Evolutionary conservation across 30 jellyfish, hydroid and myxozoan species (phyloP).

Genomic region (Phacellophora camtschatica): DNA sequence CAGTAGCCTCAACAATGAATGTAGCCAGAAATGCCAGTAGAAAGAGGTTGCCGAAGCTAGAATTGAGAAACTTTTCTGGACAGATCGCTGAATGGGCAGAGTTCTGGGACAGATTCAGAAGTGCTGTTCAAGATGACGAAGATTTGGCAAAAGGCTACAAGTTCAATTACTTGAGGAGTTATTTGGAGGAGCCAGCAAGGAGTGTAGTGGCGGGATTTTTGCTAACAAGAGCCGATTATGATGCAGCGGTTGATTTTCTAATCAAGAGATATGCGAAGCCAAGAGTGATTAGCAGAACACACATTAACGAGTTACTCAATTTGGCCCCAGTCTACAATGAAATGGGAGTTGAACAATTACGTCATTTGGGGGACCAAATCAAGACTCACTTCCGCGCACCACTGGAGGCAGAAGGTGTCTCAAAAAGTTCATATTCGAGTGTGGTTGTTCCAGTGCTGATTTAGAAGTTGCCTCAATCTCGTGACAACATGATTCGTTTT

Average conservation of each 20-base stretch:
- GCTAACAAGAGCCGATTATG: conserved; percentile 2
- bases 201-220: conserved; percentile 14
- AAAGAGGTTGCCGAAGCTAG: conserved; percentile 26
- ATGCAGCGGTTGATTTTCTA: conserved; percentile 9
- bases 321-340: conserved; percentile 25
- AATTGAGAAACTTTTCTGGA: conserved; percentile 3
- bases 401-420: conserved; percentile 16
- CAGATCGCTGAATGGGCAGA: conserved; percentile 9
- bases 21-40: neutral
- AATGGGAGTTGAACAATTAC: neutral
- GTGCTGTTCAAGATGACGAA: neutral
- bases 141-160: neutral
- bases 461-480: conserved; percentile 5
- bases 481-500: conserved; percentile 20
- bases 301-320: conserved; percentile 6
- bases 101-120: conserved; percentile 26
- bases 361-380: conserved; percentile 6
- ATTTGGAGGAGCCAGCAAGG: conserved; percentile 26
- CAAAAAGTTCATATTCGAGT: neutral
- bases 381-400: conserved; percentile 40
- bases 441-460: conserved; percentile 34
- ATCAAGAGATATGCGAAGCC: conserved; percentile 21
- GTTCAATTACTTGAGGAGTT: conserved; percentile 1
- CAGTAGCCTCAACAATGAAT: neutral
- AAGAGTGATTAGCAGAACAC: neutral